A percentile compares a stretch with the other conserved stretches of the same genome.
These are phyloP conservation scores for Trissolcus japonicus DNA, from an alignment of 2,888 invertebrate genomes.

Conservation along the genomic window DNA sequence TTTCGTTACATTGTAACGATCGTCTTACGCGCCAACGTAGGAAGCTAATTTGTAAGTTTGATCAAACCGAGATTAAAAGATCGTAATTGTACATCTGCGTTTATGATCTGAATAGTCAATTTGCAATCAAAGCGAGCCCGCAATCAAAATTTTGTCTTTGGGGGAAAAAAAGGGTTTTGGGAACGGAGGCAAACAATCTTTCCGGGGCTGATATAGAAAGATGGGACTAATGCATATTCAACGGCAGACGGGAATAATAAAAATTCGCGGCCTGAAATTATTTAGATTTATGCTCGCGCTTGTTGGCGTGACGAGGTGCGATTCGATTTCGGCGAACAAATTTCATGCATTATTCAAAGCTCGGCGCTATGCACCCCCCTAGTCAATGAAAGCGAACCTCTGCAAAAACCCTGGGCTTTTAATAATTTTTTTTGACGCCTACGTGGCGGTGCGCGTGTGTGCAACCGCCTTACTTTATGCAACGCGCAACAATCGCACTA, in stretches of 20 bases:
- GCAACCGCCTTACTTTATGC: slow-evolving; percentile 41
- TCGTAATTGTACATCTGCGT: not conserved
- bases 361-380: slow-evolving; percentile 63
- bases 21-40: too few relatives aligned
- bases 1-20: slow-evolving; percentile 19
- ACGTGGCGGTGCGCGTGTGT: slow-evolving; percentile 19
- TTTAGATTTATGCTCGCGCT: slow-evolving; percentile 74
- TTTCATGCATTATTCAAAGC: slow-evolving; percentile 74
- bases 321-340: slow-evolving; percentile 73
- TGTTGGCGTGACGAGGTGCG: slow-evolving; percentile 70
- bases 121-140: not conserved
- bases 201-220: slow-evolving; percentile 19
- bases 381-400: slow-evolving; percentile 69
- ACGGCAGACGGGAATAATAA: slow-evolving; percentile 68
- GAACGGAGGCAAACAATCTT: slow-evolving; percentile 28
- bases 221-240: slow-evolving; percentile 68
- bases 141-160: slow-evolving; percentile 6
- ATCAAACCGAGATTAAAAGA: not conserved
- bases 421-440: slow-evolving; percentile 57
- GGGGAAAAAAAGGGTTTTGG: not conserved
- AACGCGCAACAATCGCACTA: slow-evolving; percentile 35
- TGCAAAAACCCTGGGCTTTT: slow-evolving; percentile 62
- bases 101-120: not conserved
- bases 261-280: slow-evolving; percentile 72
- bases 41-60: not conserved